Conservation (phyloP, 2,797 vertebrate genomes). For the Neosilurus hyrtlii region DNA sequence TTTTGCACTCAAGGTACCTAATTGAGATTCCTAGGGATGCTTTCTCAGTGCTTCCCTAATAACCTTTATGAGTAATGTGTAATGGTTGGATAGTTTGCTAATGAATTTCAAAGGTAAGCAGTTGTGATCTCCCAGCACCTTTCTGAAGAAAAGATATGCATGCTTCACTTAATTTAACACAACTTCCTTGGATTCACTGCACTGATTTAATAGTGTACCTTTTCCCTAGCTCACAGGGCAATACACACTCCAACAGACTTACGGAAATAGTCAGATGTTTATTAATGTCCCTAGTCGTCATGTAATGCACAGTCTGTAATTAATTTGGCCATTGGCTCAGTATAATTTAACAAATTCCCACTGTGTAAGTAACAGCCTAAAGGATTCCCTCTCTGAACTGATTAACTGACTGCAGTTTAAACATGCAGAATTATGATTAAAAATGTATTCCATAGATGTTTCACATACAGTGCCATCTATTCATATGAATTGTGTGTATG, state of each 20-base stretch:
- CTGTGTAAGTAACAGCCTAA: background rate
- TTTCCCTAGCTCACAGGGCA: slow-evolving; percentile 31
- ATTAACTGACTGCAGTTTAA: background rate
- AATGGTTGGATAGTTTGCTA: slow-evolving; percentile 41
- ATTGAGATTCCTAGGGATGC: slow-evolving; percentile 12
- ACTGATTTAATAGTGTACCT: slow-evolving; percentile 21
- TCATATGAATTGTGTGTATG: background rate
- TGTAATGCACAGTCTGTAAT: background rate
- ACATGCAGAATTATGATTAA: background rate
- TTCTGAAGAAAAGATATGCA: slow-evolving; percentile 36
- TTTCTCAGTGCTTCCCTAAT: slow-evolving; percentile 22
- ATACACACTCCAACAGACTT: slow-evolving; percentile 34
- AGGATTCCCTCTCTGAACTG: background rate
- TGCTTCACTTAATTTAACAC: slow-evolving; percentile 42
- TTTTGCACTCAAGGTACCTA: background rate
- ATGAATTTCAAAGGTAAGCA: slow-evolving; percentile 46
- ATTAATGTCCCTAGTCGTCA: slow-evolving; percentile 40
- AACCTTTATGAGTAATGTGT: slow-evolving; percentile 35
- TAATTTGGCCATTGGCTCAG: background rate
- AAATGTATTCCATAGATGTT: background rate
- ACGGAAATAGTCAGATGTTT: slow-evolving; percentile 36
- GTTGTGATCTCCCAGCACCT: slow-evolving; percentile 42
- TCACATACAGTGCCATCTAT: background rate
- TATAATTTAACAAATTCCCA: slow-evolving; percentile 9
- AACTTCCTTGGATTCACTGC: slow-evolving; percentile 38